Evolutionary conservation across 2,797 vertebrate genomes (phyloP).

Genomic region (Melopsittacus undulatus): DNA sequence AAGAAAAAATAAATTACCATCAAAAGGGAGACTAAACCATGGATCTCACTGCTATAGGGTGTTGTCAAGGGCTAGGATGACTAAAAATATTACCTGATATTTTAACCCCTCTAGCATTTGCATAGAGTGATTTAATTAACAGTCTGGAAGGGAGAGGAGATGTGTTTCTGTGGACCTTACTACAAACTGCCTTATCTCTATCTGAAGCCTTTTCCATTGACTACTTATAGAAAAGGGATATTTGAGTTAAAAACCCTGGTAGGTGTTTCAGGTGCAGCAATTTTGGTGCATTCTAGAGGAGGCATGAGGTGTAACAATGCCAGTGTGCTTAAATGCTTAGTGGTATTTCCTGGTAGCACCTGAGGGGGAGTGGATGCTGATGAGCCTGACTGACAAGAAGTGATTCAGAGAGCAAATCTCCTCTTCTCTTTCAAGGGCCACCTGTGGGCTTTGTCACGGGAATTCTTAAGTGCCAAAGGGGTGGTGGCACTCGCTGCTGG

Average conservation of each 20-base stretch:
- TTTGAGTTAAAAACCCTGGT: background rate
- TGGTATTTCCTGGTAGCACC: slow-evolving; percentile 8
- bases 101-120: slow-evolving; percentile 4
- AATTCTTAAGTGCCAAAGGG: background rate
- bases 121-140: background rate
- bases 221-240: background rate
- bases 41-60: slow-evolving; percentile 6
- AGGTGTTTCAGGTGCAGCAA: background rate
- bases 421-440: background rate
- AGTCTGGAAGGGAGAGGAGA: background rate
- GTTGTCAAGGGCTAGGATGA: slow-evolving; percentile 20
- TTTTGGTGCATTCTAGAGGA: slow-evolving; percentile 4
- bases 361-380: background rate
- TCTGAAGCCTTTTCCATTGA: background rate
- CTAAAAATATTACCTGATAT: background rate
- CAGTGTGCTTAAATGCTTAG: background rate
- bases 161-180: background rate
- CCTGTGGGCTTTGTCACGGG: background rate
- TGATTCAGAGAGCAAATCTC: slow-evolving; percentile 21
- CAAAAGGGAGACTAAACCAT: slow-evolving; percentile 20
- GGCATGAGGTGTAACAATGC: background rate
- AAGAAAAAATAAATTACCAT: slow-evolving; percentile 7
- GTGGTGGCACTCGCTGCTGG: background rate
- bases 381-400: background rate
- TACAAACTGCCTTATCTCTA: background rate